Evolutionary conservation across 2,113 vertebrate species (phyloP).

Genomic region (Hypocryptadius cinnamomeus): DNA sequence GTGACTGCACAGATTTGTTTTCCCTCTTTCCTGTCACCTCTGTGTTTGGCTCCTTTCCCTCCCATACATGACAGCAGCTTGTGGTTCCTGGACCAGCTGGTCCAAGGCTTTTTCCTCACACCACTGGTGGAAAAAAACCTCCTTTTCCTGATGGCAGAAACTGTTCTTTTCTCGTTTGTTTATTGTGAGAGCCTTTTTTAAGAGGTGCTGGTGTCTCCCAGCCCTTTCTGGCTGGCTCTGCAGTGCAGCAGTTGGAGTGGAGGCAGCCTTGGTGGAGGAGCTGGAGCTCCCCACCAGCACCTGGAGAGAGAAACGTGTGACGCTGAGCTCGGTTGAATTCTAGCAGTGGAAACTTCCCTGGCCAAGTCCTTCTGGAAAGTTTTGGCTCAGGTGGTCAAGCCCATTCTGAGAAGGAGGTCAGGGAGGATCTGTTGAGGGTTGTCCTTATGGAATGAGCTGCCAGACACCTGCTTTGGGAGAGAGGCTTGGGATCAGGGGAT

Average conservation of each 20-base stretch:
- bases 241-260: background rate
- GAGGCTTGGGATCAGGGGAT: background rate
- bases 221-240: accelerated
- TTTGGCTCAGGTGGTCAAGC: background rate
- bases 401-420: background rate
- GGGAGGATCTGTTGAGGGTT: background rate
- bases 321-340: accelerated
- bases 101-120: background rate
- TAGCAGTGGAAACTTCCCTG: background rate
- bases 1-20: conserved; percentile 6
- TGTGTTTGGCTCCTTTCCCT: background rate
- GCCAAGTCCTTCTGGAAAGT: background rate
- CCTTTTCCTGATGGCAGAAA: background rate
- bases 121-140: accelerated
- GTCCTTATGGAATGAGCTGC: background rate
- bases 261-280: background rate
- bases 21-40: background rate
- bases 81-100: background rate
- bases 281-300: background rate
- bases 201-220: background rate
- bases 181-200: background rate
- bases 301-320: background rate
- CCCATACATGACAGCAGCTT: accelerated
- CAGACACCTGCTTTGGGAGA: background rate
- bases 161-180: background rate